A percentile compares a stretch with the other conserved stretches of the same genome.
These are phyloP conservation scores for Ochropacha duplaris DNA, from an alignment of 2,888 invertebrate species.

Conservation along the genomic window DNA sequence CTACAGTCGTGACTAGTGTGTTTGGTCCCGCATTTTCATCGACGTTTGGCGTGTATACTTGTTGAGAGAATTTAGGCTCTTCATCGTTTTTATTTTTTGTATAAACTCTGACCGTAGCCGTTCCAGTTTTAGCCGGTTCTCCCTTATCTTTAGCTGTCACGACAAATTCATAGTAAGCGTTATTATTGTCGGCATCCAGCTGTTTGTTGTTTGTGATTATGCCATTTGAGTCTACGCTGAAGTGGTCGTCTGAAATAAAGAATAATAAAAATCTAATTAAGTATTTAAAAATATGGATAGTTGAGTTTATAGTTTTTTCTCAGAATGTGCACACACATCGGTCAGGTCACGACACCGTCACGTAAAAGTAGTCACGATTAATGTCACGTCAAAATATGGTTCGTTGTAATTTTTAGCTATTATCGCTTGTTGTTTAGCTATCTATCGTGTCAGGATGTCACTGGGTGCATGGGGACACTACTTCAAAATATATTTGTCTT, in stretches of 20 bases:
- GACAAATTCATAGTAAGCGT: conserved; percentile 96
- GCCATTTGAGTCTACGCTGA: conserved; percentile 96
- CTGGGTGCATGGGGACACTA: too few species aligned
- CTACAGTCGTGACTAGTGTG: conserved; percentile 97
- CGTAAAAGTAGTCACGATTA: too few species aligned
- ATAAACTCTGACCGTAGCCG: conserved; percentile 96
- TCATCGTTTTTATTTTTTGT: conserved; percentile 99
- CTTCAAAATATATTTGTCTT: too few species aligned
- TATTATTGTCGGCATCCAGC: conserved; percentile 97
- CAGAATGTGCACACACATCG: too few species aligned
- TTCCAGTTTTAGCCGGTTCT: conserved; percentile 95
- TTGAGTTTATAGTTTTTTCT: not conserved
- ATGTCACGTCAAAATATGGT: too few species aligned
- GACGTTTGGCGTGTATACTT: conserved; percentile 97
- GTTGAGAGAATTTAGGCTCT: conserved; percentile 97
- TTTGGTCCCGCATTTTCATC: conserved; percentile 98
- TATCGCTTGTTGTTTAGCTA: too few species aligned
- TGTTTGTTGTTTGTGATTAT: conserved; percentile 96
- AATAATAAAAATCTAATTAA: not conserved
- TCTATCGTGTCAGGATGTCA: too few species aligned
- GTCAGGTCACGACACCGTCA: too few species aligned
- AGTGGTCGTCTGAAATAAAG: conserved; percentile 91
- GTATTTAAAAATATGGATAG: not conserved
- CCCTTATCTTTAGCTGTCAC: conserved; percentile 98
- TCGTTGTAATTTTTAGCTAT: too few species aligned